These are phyloP conservation scores for Drosophila nigritarsus DNA, from an alignment of 2,888 invertebrate species.

Conservation along the genomic window DNA sequence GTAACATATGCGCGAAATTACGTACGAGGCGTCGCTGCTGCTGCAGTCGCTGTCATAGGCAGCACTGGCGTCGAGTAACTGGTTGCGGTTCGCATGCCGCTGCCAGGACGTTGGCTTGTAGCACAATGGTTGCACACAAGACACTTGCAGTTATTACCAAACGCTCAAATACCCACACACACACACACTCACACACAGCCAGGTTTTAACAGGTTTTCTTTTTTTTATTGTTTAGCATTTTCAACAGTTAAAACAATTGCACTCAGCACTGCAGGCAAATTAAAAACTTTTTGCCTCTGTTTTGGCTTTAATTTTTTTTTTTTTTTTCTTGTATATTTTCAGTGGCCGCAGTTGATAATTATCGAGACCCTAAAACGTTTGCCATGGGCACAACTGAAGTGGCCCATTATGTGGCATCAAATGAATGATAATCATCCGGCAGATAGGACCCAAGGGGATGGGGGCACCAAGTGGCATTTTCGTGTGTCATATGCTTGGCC, in stretches of 20 bases:
- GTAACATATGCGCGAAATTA: conserved; percentile 81
- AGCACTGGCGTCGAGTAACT: conserved; percentile 16
- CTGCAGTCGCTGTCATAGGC: conserved; percentile 47
- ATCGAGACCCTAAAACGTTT: conserved; percentile 39
- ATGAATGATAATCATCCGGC: conserved; percentile 38
- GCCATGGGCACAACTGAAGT: conserved; percentile 28
- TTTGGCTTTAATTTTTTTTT: conserved; percentile 12
- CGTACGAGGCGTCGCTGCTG: conserved; percentile 62
- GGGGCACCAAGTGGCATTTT: not conserved
- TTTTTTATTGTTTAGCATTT: not conserved
- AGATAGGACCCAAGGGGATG: conserved; percentile 2
- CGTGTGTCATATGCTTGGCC: conserved; percentile 35
- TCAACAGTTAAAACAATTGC: conserved; percentile 44
- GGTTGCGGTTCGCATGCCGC: conserved; percentile 34
- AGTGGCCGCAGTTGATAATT: conserved; percentile 27
- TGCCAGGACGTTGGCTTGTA: conserved; percentile 38
- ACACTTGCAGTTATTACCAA: conserved; percentile 65
- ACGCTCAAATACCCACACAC: conserved; percentile 25
- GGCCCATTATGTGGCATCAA: conserved; percentile 33
- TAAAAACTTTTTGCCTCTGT: conserved; percentile 28
- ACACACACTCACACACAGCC: not conserved
- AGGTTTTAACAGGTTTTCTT: not conserved
- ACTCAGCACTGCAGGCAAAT: conserved; percentile 28
- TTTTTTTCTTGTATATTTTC: not conserved
- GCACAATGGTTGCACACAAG: conserved; percentile 61